These are phyloP conservation scores for Aulostomus chinensis DNA, from an alignment of 2,797 vertebrate genomes.

Conservation along the genomic window DNA sequence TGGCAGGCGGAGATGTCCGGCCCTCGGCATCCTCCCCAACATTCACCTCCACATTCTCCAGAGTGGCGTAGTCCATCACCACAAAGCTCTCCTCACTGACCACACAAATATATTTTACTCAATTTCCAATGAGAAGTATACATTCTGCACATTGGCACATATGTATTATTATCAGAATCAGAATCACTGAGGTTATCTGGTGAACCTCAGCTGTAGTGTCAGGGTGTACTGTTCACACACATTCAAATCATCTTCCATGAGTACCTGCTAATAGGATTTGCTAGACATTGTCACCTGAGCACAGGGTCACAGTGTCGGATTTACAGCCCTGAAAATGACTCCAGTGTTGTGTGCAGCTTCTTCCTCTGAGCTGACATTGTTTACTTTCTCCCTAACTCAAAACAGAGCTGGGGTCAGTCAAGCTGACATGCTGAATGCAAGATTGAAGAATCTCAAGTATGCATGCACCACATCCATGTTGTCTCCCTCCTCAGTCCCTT, in stretches of 20 bases:
- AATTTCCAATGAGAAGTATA: no score
- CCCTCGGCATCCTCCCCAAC: constrained; percentile 70
- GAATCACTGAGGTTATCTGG: no score
- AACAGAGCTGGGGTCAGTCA: constrained; percentile 52
- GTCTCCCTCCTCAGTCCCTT: constrained; percentile 31
- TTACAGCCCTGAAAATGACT: constrained; percentile 31
- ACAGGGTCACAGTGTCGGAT: constrained; percentile 8
- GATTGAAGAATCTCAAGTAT: constrained; percentile 71
- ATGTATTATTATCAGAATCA: no score
- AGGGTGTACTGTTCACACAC: background rate
- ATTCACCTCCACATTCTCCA: constrained; percentile 85
- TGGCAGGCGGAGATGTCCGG: constrained; percentile 40
- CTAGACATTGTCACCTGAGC: constrained; percentile 8
- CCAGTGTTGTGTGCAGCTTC: constrained; percentile 35
- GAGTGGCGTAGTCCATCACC: constrained; percentile 90
- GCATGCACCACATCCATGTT: constrained; percentile 42
- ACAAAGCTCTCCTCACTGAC: constrained; percentile 90
- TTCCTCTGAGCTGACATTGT: constrained; percentile 59
- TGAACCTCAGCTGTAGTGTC: background rate
- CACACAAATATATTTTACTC: constrained; percentile 4
- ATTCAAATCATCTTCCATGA: constrained; percentile 9
- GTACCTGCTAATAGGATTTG: constrained; percentile 15
- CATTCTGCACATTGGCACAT: no score
- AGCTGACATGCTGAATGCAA: constrained; percentile 57
- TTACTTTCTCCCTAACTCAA: constrained; percentile 64